Evolutionary conservation across 2,888 invertebrate genomes (phyloP), one percentile per base, ranked within the genome.

Genomic region (Tethea ocularis): DNA sequence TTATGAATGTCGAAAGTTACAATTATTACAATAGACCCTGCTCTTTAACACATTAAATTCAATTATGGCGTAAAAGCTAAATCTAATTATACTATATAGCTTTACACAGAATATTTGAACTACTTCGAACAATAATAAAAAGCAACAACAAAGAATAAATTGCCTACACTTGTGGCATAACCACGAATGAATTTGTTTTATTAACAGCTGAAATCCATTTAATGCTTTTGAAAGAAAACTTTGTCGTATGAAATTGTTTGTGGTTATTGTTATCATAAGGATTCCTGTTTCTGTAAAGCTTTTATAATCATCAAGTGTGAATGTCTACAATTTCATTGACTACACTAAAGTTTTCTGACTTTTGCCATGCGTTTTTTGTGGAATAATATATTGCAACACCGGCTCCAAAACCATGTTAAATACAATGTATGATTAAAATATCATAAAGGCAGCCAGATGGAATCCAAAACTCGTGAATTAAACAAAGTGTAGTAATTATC

Each of bases 191-290:
- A 29, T 56, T n/a, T 51, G 29, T 29, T 56, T n/a, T 41, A 38
- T 56, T 56, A 24, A 20, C 20, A 11, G 20, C 29, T 56, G 13
- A 56, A 46, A 46, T 26, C 29, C 51, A 56, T 56, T 56, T 52
- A 51, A 56, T 51, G 51, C 46, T 29, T 33, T 33, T 33, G 8
- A 26, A 11, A 57, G 51, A 23, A 51, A 51, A 56, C 13, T 52
- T 54, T 55, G 23, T 56, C 56, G 51, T 51, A 20, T 26, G 54
- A 36, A n/a, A 38, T 38, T 38, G n/a, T n/a, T 38, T n/a, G 38
- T 5, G 6, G 38, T 38, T n/a, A 38, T 38, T 38, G n/a, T 38
- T 38, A 26, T 26, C n/a, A 13, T 36, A 36, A 36, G 38, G 38
- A 38, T 38, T 38, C 38, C n/a, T n/a, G n/a, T 38, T n/a, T n/a